Conservation (phyloP, 2,888 invertebrate genomes). For the Galerucella calmariensis region DNA sequence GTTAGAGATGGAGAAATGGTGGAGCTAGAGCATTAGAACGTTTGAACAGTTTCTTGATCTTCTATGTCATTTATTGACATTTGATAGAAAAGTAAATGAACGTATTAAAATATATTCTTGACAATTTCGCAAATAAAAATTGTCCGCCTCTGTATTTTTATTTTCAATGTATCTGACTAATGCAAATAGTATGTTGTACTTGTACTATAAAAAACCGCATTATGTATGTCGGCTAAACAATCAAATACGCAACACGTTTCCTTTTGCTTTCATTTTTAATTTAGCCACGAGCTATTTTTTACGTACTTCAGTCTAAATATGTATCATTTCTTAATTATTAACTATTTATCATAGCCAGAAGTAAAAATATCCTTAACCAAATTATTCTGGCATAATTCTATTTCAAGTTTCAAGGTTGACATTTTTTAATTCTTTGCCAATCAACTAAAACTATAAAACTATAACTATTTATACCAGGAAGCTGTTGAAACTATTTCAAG, state of each 20-base stretch:
- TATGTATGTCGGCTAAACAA: slow-evolving; percentile 1
- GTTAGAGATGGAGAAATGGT: no score
- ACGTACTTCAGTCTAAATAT: background rate
- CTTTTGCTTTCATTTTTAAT: background rate
- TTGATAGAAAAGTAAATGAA: no score
- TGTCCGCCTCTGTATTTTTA: background rate
- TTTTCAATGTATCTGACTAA: background rate
- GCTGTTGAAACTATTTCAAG: background rate
- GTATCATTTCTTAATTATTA: background rate
- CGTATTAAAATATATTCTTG: background rate
- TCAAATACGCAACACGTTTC: background rate
- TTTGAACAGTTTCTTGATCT: no score
- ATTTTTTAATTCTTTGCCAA: background rate
- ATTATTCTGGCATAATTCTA: background rate
- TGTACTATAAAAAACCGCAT: background rate
- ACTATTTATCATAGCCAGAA: background rate
- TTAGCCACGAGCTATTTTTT: background rate
- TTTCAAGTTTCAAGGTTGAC: no score
- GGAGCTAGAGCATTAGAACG: no score
- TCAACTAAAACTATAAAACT: background rate
- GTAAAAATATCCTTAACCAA: background rate
- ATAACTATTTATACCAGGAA: background rate
- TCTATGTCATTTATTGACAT: no score
- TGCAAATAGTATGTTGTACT: background rate
- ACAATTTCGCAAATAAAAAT: background rate